Evolutionary conservation across 23 tunicate genomes (phyloP), one percentile per base, ranked within the genome.

Genomic region (Trididemnum miniatum): DNA sequence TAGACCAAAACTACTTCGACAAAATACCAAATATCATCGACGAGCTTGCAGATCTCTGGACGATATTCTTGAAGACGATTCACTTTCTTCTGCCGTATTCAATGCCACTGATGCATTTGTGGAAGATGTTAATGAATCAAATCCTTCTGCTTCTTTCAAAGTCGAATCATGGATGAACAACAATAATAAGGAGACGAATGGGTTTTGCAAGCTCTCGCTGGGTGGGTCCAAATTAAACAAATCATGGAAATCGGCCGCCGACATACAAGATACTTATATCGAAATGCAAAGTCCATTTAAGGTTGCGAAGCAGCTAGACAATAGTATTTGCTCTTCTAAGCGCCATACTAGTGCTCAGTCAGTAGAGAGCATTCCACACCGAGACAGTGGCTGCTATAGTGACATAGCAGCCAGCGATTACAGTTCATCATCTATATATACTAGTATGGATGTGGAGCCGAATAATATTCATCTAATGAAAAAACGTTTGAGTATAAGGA

Each of bases 31-130:
- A 44, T 27, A 31, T 26, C 80, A 83, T 22, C 80, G 82, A 20
- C 81, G 95, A 34, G 29, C 82, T 9, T 83, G 95, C 71, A 77
- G 72, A 26, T 89, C 95, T 1, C 34, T 89, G 31, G 95, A 89
- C 64, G 85, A 89, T 30, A 49, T 89, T 27, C 23, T 78, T 15
- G 84, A 78, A 0, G 63, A 86, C 39, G 90, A 86, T 2, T 49
- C 78, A 4, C 64, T 59, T 2, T 33, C 34, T 22, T 73, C 78
- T 65, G 75, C 31, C 20, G 34, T 28, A 1, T 31, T 34, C 22
- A 50, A 31, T 2, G 83, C 59, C 24, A 5, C 28, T 31, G 54
- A 67, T 33, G 15, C 75, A 4, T 67, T 62, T 62, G 26, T 3
- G 5, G 57, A 49, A 12, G 29, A 24, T 26, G 5, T 12, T 4